A percentile compares a stretch with the other conserved stretches of the same genome.
phyloP scores from a whole-genome alignment of 2,888 invertebrate species.

The Parnassius glacialis region DNA sequence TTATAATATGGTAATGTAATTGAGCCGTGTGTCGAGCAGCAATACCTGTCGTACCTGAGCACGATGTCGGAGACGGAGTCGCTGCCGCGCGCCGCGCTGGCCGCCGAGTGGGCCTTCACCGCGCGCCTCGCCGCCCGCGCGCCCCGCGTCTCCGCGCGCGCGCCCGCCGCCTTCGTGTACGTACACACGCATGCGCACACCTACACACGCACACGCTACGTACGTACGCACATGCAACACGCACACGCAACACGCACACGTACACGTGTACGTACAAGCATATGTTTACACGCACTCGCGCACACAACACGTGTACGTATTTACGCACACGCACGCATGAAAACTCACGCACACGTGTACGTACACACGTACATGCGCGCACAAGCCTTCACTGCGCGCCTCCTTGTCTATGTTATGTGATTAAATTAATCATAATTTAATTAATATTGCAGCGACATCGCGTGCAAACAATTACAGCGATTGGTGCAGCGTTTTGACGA shows the following conservation, averaged over 20 bases:
- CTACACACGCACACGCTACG: not conserved
- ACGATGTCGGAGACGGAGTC: constrained; percentile 89
- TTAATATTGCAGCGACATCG: constrained; percentile 55
- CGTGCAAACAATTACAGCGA: constrained; percentile 71
- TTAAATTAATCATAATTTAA: no score
- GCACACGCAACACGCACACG: not conserved
- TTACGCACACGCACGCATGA: constrained; percentile 45
- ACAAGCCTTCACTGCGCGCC: not conserved
- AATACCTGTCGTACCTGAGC: constrained; percentile 92
- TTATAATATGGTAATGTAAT: no score
- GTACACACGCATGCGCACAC: not conserved
- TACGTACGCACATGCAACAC: not conserved
- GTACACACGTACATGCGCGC: constrained; percentile 64
- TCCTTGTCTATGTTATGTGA: not conserved
- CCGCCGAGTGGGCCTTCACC: constrained; percentile 94
- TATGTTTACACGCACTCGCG: no score
- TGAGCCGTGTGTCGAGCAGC: constrained; percentile 54
- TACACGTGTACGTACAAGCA: not conserved
- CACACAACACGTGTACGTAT: not conserved
- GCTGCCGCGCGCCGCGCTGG: constrained; percentile 87
- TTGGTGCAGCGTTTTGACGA: constrained; percentile 81
- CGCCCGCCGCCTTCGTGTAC: constrained; percentile 89
- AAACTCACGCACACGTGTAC: not conserved
- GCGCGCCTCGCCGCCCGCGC: constrained; percentile 89
- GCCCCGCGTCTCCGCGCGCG: constrained; percentile 86